Percentiles rank a stretch among this genome's conserved stretches.
Evolutionary conservation across 2,888 invertebrate genomes (phyloP).

Genomic region (Meta bourneti): DNA sequence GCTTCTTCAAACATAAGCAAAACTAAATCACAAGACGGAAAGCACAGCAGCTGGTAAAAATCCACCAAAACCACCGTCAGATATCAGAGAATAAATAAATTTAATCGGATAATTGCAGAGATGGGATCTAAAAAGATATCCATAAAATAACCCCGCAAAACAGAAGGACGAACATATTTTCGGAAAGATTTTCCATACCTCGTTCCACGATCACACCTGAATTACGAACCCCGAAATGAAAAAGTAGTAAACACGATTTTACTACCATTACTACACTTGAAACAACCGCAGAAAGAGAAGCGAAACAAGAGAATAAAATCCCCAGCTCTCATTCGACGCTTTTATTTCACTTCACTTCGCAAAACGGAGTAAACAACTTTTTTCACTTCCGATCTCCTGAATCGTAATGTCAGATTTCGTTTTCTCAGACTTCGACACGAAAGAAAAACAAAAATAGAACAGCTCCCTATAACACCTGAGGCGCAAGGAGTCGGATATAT

Average conservation of each 20-base stretch:
- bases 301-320: not conserved
- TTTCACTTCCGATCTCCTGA: constrained; percentile 10
- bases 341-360: constrained; percentile 36
- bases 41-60: too few relatives aligned
- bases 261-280: not conserved
- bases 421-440: constrained; percentile 19
- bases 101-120: too few relatives aligned
- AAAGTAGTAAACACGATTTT: not conserved
- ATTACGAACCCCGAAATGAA: not conserved
- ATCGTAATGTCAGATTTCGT: constrained; percentile 48
- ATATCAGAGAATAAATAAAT: too few relatives aligned
- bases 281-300: not conserved
- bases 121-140: not conserved
- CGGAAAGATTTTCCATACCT: not conserved
- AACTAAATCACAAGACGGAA: too few relatives aligned
- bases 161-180: not conserved
- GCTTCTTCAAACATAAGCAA: too few relatives aligned
- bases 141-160: not conserved
- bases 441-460: constrained; percentile 27
- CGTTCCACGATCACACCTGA: not conserved
- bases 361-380: constrained; percentile 13
- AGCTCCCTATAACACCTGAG: constrained; percentile 49
- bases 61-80: too few relatives aligned
- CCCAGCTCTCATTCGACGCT: constrained; percentile 27
- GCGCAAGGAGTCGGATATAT: constrained; percentile 45